These are phyloP conservation scores for Nemotelus pantherinus DNA, from an alignment of 2,888 invertebrate species.

Conservation along the genomic window DNA sequence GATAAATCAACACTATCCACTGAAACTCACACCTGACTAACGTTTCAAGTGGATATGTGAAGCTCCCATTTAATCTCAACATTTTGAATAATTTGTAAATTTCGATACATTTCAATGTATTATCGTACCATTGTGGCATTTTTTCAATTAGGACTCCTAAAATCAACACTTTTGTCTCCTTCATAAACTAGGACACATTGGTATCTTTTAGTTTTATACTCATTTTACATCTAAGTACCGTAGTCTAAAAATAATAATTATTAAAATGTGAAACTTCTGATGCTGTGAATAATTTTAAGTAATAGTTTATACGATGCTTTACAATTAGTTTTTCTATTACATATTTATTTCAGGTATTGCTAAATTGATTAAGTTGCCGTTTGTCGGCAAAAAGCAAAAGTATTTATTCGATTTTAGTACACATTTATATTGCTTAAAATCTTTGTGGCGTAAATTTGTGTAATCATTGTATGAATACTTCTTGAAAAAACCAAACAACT, in stretches of 20 bases:
- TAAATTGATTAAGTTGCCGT: not conserved
- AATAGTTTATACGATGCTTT: constrained; percentile 38
- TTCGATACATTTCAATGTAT: too few relatives aligned
- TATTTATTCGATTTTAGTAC: constrained; percentile 9
- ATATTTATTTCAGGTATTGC: constrained; percentile 36
- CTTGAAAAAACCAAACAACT: not conserved
- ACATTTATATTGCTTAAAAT: not conserved
- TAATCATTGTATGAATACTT: not conserved
- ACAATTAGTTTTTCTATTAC: constrained; percentile 36
- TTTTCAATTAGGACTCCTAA: too few relatives aligned
- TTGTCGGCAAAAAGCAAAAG: not conserved
- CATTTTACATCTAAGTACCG: constrained; percentile 1
- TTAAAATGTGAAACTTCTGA: constrained; percentile 43
- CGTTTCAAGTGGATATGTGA: too few relatives aligned
- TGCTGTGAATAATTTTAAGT: constrained; percentile 50
- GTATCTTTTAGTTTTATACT: constrained; percentile 12
- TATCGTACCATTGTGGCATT: too few relatives aligned
- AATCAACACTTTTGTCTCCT: too few relatives aligned
- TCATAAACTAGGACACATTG: too few relatives aligned
- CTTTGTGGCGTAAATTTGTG: constrained; percentile 1
- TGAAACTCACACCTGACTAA: too few relatives aligned
- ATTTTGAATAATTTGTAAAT: too few relatives aligned
- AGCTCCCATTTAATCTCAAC: too few relatives aligned
- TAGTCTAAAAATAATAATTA: constrained; percentile 30
- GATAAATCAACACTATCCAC: too few relatives aligned